A percentile compares a stretch with the other conserved stretches of the same genome.
These are phyloP conservation scores for Aplocera efformata DNA, from an alignment of 2,888 invertebrate genomes.

Conservation along the genomic window DNA sequence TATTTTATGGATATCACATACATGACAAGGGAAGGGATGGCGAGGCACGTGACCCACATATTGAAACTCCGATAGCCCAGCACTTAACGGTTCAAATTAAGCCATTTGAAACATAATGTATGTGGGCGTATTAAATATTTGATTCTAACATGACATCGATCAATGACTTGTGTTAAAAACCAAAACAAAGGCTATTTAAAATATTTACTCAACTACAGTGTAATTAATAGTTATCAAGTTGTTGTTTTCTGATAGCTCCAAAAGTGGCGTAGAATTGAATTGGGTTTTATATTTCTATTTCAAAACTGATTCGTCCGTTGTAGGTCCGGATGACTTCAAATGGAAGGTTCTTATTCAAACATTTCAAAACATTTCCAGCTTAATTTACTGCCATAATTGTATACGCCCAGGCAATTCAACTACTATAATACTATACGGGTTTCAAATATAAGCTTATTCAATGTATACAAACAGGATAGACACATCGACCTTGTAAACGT, in stretches of 20 bases:
- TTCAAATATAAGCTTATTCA: background rate
- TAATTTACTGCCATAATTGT: too few relatives aligned
- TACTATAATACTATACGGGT: too few relatives aligned
- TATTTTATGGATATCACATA: conserved; percentile 23
- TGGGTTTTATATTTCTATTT: too few relatives aligned
- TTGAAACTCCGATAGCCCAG: conserved; percentile 27
- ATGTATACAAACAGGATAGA: background rate
- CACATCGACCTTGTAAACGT: conserved; percentile 12
- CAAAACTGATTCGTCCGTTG: too few relatives aligned
- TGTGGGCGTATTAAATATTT: conserved; percentile 16
- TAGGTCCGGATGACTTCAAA: too few relatives aligned
- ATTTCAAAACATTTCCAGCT: too few relatives aligned
- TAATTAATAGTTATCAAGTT: too few relatives aligned
- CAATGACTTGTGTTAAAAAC: conserved; percentile 4
- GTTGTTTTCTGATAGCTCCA: too few relatives aligned
- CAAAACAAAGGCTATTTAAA: background rate
- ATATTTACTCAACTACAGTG: too few relatives aligned
- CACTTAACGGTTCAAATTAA: conserved; percentile 19
- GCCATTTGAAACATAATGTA: conserved; percentile 19
- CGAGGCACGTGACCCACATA: conserved; percentile 50
- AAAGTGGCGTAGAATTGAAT: too few relatives aligned
- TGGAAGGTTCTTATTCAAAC: too few relatives aligned
- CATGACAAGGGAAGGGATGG: conserved; percentile 24
- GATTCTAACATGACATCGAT: conserved; percentile 6
- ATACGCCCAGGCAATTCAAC: too few relatives aligned